Base-by-base conservation (phyloP, 35 echinoderm and acorn worm genomes). In the Chiridota heheva region DNA sequence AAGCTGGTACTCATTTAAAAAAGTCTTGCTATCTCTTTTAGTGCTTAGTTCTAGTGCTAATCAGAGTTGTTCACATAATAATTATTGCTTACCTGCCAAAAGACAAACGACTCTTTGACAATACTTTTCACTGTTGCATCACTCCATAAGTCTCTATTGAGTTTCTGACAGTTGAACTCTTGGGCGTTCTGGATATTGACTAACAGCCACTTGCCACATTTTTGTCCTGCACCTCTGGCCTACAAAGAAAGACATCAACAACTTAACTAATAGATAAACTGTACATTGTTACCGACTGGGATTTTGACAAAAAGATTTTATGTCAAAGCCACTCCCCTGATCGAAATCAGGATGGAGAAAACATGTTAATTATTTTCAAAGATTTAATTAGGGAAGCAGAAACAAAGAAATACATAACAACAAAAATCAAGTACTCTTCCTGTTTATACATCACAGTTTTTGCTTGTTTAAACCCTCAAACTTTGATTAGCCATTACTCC, bases 71-170 rank as follows among this genome's bases (percentile, higher is more conserved):
- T n/a, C n/a, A n/a, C n/a, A n/a, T n/a, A n/a, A n/a, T n/a, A n/a
- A n/a, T n/a, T n/a, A n/a, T 5, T 4, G 55, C 88, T 48, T 36
- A 96, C 93, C 94, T 97, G 94, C 94, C 88, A 97, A 46, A 97
- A 97, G 1, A 97, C 75, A 70, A 91, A 97, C 29, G 88, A 87
- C 44, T 97, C 84, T 10, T 76, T 80, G 70, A 97, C 88, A 67
- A 97, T 91, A 58, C 88, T 91, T 41, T 88, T 87, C 25, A 97
- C 88, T 16, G 94, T 86, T 2, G 79, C 32, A 63, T 91, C 84
- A 81, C 94, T 97, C 94, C 94, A 97, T 3, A 97, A 84, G 49
- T 97, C 88, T 24, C 94, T 44, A 51, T 97, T 97, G 7, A 97
- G 88, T 76, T 97, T 66, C 80, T 97, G 94, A 62, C 94, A 97